These are phyloP conservation scores for Vollenhovia emeryi DNA, from an alignment of 1,140 invertebrate genomes.

Conservation along the genomic window DNA sequence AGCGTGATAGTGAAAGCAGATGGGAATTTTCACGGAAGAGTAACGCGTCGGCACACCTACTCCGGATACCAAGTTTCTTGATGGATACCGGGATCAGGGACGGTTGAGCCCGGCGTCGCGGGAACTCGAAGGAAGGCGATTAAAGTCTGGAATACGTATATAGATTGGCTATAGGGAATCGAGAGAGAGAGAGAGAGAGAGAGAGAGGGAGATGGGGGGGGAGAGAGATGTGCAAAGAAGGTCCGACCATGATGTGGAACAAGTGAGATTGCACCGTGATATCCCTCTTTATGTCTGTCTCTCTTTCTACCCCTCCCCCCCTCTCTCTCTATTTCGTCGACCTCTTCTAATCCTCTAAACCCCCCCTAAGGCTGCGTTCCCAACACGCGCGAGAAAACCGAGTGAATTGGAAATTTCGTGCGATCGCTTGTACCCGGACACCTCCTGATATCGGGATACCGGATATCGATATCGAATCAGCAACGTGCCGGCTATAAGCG, in stretches of 20 bases:
- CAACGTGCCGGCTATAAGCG: background rate
- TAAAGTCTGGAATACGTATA: conserved; percentile 38
- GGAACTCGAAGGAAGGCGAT: conserved; percentile 41
- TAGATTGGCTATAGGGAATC: background rate
- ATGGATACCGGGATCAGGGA: conserved; percentile 26
- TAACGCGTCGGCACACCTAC: background rate
- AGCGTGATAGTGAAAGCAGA: conserved; percentile 1
- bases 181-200: background rate
- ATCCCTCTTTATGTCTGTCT: background rate
- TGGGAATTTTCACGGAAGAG: conserved; percentile 41
- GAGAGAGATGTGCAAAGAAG: background rate
- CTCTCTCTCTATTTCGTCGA: background rate
- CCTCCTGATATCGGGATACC: background rate
- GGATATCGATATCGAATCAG: conserved; percentile 6
- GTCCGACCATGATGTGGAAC: background rate
- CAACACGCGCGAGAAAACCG: conserved; percentile 6
- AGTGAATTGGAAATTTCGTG: conserved; percentile 46
- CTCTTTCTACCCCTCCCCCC: background rate
- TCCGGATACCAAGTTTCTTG: conserved; percentile 17
- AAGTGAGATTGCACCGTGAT: background rate
- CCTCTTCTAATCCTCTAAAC: conserved; percentile 31
- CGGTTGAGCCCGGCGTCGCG: background rate
- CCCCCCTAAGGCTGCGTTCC: background rate
- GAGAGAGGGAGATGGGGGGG: background rate
- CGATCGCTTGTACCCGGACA: background rate